Percentiles rank a stretch among this genome's conserved stretches.
Evolutionary conservation across 2,797 vertebrate genomes (phyloP).

Genomic region (Dryobates pubescens): DNA sequence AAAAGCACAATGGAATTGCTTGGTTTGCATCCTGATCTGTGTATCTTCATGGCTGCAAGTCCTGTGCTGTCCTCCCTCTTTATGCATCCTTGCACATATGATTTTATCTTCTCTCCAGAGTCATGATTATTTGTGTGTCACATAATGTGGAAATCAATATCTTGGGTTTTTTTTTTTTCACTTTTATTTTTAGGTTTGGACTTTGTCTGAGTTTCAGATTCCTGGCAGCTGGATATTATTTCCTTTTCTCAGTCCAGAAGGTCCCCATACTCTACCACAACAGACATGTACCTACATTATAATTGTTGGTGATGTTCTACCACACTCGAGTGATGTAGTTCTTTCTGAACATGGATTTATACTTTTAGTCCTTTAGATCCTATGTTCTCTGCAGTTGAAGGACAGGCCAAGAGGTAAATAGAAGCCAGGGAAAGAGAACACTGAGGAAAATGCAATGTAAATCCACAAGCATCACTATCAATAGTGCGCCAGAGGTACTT

Average conservation of each 20-base stretch:
- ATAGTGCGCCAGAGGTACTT: background rate
- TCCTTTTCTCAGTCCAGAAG: background rate
- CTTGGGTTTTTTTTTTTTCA: background rate
- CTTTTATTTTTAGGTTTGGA: background rate
- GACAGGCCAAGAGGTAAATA: background rate
- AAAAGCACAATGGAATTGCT: background rate
- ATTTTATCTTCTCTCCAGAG: background rate
- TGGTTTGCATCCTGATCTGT: rapidly evolving
- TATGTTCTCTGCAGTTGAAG: background rate
- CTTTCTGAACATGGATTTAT: background rate
- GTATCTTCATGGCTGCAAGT: background rate
- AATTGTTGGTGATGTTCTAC: background rate
- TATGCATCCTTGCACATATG: background rate
- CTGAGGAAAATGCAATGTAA: background rate
- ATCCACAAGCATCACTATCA: background rate
- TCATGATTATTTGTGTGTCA: background rate
- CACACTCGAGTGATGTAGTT: background rate
- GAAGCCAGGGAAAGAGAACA: background rate
- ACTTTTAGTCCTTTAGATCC: background rate
- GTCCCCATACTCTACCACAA: background rate
- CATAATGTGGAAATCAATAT: background rate
- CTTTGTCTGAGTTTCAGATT: background rate
- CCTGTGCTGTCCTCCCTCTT: background rate
- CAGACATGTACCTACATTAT: rapidly evolving
- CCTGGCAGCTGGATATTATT: background rate